phyloP scores from a whole-genome alignment of 2,113 vertebrate genomes.

The Globicephala melas region DNA sequence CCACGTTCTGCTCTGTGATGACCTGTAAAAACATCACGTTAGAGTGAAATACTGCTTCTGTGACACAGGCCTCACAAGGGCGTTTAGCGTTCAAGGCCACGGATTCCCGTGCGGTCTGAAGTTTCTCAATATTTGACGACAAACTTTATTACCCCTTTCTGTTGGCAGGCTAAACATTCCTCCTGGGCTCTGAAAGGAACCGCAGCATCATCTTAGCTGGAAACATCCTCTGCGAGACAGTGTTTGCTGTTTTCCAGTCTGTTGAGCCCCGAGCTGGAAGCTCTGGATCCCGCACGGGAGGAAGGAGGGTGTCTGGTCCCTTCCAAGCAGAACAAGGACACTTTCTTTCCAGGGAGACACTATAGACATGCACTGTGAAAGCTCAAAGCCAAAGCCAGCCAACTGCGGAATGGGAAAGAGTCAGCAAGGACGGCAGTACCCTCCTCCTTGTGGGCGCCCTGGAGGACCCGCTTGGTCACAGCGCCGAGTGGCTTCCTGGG shows the following conservation, averaged over 20 bases:
- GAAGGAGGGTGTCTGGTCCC: neutral
- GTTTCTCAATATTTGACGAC: neutral
- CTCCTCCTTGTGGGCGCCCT: neutral
- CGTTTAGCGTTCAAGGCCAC: neutral
- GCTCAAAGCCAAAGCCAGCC: neutral
- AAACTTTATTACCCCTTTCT: neutral
- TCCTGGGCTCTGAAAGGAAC: neutral
- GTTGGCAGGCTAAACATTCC: neutral
- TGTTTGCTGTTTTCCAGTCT: neutral
- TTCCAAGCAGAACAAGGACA: neutral
- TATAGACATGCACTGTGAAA: rapidly evolving
- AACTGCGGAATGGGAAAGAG: rapidly evolving
- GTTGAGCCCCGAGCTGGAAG: neutral
- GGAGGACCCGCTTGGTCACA: rapidly evolving
- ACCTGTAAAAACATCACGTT: neutral
- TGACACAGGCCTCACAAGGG: neutral
- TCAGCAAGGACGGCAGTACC: neutral
- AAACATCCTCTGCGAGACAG: rapidly evolving
- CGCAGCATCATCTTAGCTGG: rapidly evolving
- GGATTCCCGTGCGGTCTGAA: neutral
- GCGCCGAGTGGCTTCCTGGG: rapidly evolving
- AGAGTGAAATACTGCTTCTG: neutral
- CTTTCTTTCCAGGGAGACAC: neutral
- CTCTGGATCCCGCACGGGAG: rapidly evolving
- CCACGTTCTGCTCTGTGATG: neutral